Conservation (phyloP, 1,140 invertebrate genomes). For the Megalopta genalis region DNA sequence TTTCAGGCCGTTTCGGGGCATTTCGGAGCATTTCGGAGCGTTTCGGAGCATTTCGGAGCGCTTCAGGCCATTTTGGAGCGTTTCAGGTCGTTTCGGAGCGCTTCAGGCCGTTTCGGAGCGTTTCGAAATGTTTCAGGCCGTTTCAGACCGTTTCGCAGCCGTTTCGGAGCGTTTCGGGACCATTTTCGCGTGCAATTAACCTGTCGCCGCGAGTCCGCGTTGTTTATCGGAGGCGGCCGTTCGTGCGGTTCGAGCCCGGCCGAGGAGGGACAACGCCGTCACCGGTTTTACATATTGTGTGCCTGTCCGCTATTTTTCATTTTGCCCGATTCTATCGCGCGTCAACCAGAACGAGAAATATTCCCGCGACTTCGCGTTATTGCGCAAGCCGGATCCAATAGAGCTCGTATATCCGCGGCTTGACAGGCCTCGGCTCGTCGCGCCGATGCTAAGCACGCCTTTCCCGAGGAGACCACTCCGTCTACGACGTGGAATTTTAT, state of each 20-base stretch:
- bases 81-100: too few species aligned
- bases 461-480: not conserved
- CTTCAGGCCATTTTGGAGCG: too few species aligned
- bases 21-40: too few species aligned
- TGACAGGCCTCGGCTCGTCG: constrained; percentile 16
- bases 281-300: constrained; percentile 1
- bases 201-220: not conserved
- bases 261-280: not conserved
- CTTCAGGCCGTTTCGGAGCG: too few species aligned
- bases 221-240: constrained; percentile 2
- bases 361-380: constrained; percentile 43
- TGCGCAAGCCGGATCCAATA: constrained; percentile 38
- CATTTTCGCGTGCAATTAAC: constrained; percentile 44
- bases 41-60: too few species aligned
- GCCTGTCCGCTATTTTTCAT: constrained; percentile 23
- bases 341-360: constrained; percentile 39
- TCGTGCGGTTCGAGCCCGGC: not conserved
- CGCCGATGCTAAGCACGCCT: constrained; percentile 1
- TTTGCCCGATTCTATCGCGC: constrained; percentile 34
- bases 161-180: too few species aligned
- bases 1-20: too few species aligned
- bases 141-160: too few species aligned
- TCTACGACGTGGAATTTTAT: constrained; percentile 11
- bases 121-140: too few species aligned
- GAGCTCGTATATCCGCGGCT: constrained; percentile 27